Percentiles rank a stretch among this genome's conserved stretches.
phyloP scores from a whole-genome alignment of 1,140 invertebrate species.

The Bombus confusus region DNA sequence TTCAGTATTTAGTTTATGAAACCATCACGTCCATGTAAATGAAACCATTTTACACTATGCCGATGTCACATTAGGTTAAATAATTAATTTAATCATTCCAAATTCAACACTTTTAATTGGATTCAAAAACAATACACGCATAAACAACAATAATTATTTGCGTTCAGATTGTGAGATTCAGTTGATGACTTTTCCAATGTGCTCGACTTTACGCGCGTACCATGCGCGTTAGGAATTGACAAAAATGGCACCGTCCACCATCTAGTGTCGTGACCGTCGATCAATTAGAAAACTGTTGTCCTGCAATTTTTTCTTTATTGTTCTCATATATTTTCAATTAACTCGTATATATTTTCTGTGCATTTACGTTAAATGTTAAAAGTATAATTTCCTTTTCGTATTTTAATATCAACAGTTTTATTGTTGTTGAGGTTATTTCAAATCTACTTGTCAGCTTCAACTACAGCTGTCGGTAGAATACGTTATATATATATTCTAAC shows the following conservation, averaged over 20 bases:
- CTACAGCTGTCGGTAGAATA: neutral
- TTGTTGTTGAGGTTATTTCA: constrained; percentile 39
- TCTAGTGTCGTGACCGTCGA: constrained; percentile 24
- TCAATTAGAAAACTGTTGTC: constrained; percentile 27
- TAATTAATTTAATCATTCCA: neutral
- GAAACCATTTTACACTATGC: constrained; percentile 9
- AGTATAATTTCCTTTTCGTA: neutral
- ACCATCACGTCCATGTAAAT: constrained; percentile 13
- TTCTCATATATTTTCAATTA: neutral
- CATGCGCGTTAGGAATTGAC: constrained; percentile 27
- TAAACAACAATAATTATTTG: constrained; percentile 8
- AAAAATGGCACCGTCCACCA: constrained; percentile 57
- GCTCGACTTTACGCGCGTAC: constrained; percentile 30
- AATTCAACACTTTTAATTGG: neutral
- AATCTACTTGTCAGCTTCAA: constrained; percentile 23
- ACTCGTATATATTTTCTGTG: neutral
- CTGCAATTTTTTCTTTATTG: neutral
- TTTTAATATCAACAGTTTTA: neutral
- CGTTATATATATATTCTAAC: neutral
- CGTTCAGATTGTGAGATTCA: neutral
- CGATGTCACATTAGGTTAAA: constrained; percentile 15
- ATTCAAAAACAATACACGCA: neutral
- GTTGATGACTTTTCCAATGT: neutral
- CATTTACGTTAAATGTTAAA: neutral
- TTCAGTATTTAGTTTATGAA: neutral